phyloP scores from a whole-genome alignment of 1,140 invertebrate species.

The Neuroterus valhalla region DNA sequence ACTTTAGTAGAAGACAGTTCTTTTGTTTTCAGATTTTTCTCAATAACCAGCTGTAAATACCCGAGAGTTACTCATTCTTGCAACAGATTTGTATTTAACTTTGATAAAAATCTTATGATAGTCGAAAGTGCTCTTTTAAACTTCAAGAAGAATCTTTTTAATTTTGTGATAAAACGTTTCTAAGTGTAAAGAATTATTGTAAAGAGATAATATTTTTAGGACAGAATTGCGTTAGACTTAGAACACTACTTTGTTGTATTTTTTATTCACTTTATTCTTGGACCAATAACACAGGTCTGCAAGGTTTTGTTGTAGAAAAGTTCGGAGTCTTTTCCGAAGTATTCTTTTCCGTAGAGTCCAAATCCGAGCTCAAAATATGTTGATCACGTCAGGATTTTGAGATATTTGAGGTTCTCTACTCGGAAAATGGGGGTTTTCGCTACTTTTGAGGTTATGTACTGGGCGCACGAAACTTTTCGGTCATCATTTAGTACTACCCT shows the following conservation, averaged over 20 bases:
- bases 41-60: too few species aligned
- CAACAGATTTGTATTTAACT: not conserved
- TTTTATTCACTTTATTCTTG: not conserved
- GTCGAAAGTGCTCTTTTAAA: not conserved
- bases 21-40: not conserved
- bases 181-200: not conserved
- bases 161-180: constrained; percentile 1
- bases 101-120: not conserved
- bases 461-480: too few species aligned
- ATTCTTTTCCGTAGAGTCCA: too few species aligned
- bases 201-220: constrained; percentile 1
- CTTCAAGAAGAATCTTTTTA: not conserved
- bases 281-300: too few species aligned
- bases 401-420: too few species aligned
- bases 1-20: not conserved
- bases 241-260: not conserved
- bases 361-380: too few species aligned
- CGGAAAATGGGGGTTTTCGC: too few species aligned
- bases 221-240: not conserved
- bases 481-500: too few species aligned
- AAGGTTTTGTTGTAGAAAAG: too few species aligned
- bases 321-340: too few species aligned
- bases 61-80: not conserved
- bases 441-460: too few species aligned
- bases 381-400: too few species aligned